Conservation (phyloP, 1,140 invertebrate species). For the Lutraria rhynchaena region DNA sequence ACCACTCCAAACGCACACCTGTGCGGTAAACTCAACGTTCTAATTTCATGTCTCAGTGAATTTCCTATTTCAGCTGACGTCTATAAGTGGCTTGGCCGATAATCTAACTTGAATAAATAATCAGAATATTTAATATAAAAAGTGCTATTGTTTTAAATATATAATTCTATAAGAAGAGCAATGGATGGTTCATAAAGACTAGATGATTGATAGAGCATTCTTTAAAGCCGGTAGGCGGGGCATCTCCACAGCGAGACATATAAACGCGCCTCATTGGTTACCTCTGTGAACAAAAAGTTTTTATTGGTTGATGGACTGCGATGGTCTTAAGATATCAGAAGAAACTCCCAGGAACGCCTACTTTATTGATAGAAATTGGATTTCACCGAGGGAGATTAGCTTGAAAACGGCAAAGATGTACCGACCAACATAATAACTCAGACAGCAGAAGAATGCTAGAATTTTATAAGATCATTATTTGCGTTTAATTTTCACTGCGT, state of each 20-base stretch:
- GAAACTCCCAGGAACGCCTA: slow-evolving; percentile 16
- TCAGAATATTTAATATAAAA: slow-evolving; percentile 47
- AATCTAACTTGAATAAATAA: slow-evolving; percentile 51
- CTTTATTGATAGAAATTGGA: slow-evolving; percentile 32
- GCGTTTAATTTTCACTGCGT: slow-evolving; percentile 21
- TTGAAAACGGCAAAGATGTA: slow-evolving; percentile 9
- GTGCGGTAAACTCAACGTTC: slow-evolving; percentile 21
- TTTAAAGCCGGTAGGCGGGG: slow-evolving; percentile 8
- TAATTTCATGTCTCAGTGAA: slow-evolving; percentile 54
- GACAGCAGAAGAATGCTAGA: no score
- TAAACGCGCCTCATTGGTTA: slow-evolving; percentile 35
- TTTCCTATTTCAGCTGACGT: slow-evolving; percentile 41
- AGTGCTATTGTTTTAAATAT: slow-evolving; percentile 56
- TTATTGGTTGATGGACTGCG: slow-evolving; percentile 37
- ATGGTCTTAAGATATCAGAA: neutral
- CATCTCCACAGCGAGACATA: neutral
- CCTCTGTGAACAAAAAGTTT: slow-evolving; percentile 24
- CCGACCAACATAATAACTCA: neutral
- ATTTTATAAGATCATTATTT: slow-evolving; percentile 13
- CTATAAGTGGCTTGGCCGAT: slow-evolving; percentile 20
- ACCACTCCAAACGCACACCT: slow-evolving; percentile 42
- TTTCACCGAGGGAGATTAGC: slow-evolving; percentile 35
- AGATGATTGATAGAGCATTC: slow-evolving; percentile 3
- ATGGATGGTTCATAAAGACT: slow-evolving; percentile 14
- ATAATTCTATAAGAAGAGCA: slow-evolving; percentile 12